Evolutionary conservation across 2,113 vertebrate genomes (phyloP).

Genomic region (Anhinga rufa): DNA sequence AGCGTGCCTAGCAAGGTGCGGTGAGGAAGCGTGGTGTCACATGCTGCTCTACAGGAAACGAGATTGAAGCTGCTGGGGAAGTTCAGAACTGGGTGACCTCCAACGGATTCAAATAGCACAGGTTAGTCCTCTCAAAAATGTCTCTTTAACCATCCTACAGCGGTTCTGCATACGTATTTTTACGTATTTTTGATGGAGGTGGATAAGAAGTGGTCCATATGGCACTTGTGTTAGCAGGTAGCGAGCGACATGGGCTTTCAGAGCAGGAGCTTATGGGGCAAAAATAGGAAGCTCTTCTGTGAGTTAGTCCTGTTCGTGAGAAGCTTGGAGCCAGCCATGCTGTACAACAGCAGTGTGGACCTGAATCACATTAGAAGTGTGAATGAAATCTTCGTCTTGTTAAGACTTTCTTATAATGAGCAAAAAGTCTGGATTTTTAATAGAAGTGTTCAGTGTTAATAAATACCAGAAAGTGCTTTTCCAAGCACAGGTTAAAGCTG

Average conservation of each 20-base stretch:
- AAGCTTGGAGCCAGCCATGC: conserved; percentile 1
- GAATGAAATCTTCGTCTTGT: neutral
- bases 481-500: neutral
- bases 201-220: neutral
- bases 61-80: conserved; percentile 58
- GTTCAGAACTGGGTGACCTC: conserved; percentile 21
- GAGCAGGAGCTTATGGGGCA: neutral
- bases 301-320: neutral
- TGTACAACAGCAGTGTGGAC: neutral
- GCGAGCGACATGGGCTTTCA: neutral
- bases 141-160: neutral
- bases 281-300: neutral
- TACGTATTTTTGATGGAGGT: neutral
- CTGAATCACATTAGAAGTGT: neutral
- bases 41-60: conserved; percentile 69
- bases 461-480: neutral
- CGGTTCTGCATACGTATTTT: neutral
- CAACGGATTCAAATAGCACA: conserved; percentile 46
- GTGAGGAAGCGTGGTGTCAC: conserved; percentile 74
- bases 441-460: neutral
- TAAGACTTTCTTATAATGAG: neutral
- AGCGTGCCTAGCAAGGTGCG: conserved; percentile 50
- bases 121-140: conserved; percentile 64
- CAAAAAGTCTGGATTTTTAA: neutral
- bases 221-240: neutral